phyloP scores from a whole-genome alignment of 2,797 vertebrate genomes.

The Anas bernieri region DNA sequence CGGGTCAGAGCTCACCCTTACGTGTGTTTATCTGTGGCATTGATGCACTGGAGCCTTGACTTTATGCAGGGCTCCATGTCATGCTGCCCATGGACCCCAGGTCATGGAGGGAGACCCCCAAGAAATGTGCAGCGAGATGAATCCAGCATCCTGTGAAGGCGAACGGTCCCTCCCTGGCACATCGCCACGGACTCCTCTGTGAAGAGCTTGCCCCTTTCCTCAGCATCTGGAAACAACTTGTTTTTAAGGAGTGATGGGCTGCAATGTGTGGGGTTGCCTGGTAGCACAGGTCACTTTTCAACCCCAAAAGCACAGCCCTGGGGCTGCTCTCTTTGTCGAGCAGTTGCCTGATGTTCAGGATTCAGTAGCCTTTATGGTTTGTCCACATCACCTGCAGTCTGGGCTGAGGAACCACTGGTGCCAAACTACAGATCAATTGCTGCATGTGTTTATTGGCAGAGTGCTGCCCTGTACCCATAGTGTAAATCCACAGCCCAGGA shows the following conservation, averaged over 20 bases:
- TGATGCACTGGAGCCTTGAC: neutral
- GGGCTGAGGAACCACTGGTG: neutral
- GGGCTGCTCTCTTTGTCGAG: neutral
- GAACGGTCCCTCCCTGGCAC: accelerated
- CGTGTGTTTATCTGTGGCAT: neutral
- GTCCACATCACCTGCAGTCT: neutral
- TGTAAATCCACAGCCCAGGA: neutral
- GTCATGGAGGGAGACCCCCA: accelerated
- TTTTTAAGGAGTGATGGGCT: neutral
- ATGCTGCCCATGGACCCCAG: neutral
- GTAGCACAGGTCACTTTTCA: no score
- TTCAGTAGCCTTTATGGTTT: neutral
- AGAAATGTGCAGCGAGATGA: neutral
- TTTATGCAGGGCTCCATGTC: accelerated
- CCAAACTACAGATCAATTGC: no score
- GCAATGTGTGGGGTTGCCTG: neutral
- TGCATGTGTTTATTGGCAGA: neutral
- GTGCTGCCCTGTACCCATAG: neutral
- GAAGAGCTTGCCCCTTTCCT: neutral
- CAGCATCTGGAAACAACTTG: neutral
- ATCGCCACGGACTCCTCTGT: neutral
- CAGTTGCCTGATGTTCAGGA: neutral
- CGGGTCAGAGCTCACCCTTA: neutral
- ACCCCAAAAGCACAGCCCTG: neutral
- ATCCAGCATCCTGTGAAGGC: neutral